Evolutionary conservation across 2,113 vertebrate species (phyloP).

Genomic region (Suricata suricatta): DNA sequence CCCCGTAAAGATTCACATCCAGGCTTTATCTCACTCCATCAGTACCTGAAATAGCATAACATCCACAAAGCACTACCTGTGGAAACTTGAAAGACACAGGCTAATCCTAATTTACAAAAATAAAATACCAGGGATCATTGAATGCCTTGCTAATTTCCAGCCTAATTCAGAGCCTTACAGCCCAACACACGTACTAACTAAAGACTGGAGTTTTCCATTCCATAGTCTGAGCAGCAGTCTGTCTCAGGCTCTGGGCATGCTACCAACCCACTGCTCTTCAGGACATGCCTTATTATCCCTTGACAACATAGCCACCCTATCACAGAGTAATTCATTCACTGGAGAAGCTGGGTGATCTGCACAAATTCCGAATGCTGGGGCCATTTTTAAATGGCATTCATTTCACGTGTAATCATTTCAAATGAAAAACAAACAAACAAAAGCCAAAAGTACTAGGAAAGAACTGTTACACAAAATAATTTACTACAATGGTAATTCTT

Average conservation of each 20-base stretch:
- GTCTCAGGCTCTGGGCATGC: not conserved
- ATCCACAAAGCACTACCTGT: constrained; percentile 42
- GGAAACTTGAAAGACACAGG: constrained; percentile 11
- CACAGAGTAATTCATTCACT: not conserved
- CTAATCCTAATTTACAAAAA: constrained; percentile 44
- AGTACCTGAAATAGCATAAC: constrained; percentile 17
- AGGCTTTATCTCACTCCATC: not conserved
- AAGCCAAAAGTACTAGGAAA: not conserved
- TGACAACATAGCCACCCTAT: not conserved
- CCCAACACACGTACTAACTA: not conserved
- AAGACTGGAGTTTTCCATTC: not conserved
- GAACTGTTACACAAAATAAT: not conserved
- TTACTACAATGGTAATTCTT: not conserved
- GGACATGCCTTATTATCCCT: not conserved
- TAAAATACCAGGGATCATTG: not conserved
- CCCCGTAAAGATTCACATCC: not conserved
- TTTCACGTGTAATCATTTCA: not conserved
- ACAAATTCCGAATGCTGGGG: not conserved
- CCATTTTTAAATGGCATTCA: constrained; percentile 34
- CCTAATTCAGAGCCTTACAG: not conserved
- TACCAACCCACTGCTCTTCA: not conserved
- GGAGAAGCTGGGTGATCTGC: not conserved
- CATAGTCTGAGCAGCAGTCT: not conserved
- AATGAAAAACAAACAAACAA: not conserved
- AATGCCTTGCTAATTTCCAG: constrained; percentile 24